These are phyloP conservation scores for Tetramorium simillimum DNA, from an alignment of 1,140 invertebrate species.

Conservation along the genomic window DNA sequence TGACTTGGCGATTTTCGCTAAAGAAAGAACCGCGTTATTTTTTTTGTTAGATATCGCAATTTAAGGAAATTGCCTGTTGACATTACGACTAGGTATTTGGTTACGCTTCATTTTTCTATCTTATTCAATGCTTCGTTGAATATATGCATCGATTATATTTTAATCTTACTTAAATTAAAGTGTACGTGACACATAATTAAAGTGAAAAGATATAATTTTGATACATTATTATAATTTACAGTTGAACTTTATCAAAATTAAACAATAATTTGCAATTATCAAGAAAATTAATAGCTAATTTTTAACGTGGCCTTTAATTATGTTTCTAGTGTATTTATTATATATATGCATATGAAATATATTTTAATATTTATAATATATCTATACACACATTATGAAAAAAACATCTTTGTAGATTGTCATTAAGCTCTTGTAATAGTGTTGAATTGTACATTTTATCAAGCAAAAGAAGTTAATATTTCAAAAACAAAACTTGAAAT, in stretches of 20 bases:
- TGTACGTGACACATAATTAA: not conserved
- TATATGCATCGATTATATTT: not conserved
- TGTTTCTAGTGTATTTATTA: no score
- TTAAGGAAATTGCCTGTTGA: conserved; percentile 62
- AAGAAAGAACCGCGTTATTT: conserved; percentile 39
- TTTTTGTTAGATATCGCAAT: conserved; percentile 51
- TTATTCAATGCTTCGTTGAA: not conserved
- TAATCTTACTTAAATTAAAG: not conserved
- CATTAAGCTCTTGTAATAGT: not conserved
- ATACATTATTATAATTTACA: not conserved
- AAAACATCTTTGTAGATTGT: not conserved
- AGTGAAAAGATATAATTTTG: not conserved
- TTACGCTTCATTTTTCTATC: conserved; percentile 30
- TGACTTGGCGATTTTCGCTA: conserved; percentile 64
- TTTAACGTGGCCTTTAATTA: no score
- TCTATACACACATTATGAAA: not conserved
- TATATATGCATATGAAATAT: no score
- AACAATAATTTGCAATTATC: no score
- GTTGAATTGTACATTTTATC: not conserved
- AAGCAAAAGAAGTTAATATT: not conserved
- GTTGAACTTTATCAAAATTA: no score
- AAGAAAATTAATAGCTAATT: no score
- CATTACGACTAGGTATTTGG: conserved; percentile 21
- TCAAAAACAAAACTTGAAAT: not conserved
- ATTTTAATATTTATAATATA: not conserved